Percentiles rank a stretch among this genome's conserved stretches.
These are phyloP conservation scores for Boloria euphrosyne DNA, from an alignment of 2,888 invertebrate genomes.

Conservation along the genomic window DNA sequence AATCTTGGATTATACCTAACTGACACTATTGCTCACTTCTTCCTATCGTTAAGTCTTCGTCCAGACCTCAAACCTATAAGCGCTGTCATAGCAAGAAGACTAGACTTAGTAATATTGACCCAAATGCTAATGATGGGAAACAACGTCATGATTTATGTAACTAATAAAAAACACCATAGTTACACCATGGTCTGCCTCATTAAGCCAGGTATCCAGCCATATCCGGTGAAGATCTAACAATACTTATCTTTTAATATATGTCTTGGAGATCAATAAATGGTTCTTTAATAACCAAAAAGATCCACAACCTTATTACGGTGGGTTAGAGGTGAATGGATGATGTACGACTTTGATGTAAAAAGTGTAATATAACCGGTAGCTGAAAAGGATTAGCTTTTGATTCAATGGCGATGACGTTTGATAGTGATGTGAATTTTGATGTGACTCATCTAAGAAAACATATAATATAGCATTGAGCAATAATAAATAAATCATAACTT, in stretches of 20 bases:
- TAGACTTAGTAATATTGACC: no score
- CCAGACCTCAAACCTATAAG: no score
- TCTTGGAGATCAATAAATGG: conserved; percentile 63
- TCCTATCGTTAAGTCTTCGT: no score
- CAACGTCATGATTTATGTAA: conserved; percentile 1
- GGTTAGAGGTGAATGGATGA: conserved; percentile 9
- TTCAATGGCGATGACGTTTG: conserved; percentile 62
- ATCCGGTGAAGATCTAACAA: conserved; percentile 44
- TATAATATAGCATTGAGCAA: neutral
- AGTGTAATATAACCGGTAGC: conserved; percentile 73
- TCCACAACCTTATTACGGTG: conserved; percentile 6
- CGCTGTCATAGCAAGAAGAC: no score
- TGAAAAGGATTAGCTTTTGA: conserved; percentile 72
- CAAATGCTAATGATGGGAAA: neutral
- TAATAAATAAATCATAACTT: neutral
- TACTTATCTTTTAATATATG: conserved; percentile 36
- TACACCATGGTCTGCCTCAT: conserved; percentile 35
- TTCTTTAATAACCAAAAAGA: conserved; percentile 59
- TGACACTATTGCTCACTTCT: no score
- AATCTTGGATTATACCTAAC: no score
- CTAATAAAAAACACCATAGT: conserved; percentile 20
- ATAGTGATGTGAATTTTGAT: conserved; percentile 44
- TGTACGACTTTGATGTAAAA: conserved; percentile 43
- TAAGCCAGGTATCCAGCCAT: conserved; percentile 41
- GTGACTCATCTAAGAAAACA: no score